Percentiles rank a stretch among this genome's conserved stretches.
Conservation (phyloP, 2,888 invertebrate species). For the Meandrusa payeni region DNA sequence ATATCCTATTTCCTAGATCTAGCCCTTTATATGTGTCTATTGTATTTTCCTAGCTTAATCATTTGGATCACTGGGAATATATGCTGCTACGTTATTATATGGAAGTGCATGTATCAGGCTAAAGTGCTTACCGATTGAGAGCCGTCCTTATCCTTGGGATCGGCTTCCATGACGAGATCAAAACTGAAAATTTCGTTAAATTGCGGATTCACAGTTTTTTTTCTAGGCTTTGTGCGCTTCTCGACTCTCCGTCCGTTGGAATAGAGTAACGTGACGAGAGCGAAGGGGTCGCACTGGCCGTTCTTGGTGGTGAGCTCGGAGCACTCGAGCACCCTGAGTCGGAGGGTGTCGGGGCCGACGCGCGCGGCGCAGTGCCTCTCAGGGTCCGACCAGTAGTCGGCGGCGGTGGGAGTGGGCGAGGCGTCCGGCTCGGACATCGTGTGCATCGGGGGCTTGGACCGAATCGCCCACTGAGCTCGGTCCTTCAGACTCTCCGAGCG, state of each 20-base stretch:
- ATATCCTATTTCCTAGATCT: no score
- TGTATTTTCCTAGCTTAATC: no score
- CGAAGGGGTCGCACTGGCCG: slow-evolving; percentile 95
- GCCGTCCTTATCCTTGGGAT: slow-evolving; percentile 73
- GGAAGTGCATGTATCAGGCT: no score
- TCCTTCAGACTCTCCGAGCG: slow-evolving; percentile 75
- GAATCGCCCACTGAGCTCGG: slow-evolving; percentile 61
- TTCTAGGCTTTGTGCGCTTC: slow-evolving; percentile 91
- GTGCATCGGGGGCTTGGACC: slow-evolving; percentile 69
- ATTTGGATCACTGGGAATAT: no score
- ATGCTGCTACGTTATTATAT: no score
- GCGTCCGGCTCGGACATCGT: slow-evolving; percentile 65
- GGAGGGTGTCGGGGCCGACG: slow-evolving; percentile 68
- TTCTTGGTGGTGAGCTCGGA: slow-evolving; percentile 93
- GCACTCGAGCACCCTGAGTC: slow-evolving; percentile 89
- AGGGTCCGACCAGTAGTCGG: slow-evolving; percentile 76
- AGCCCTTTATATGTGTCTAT: no score
- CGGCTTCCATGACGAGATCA: slow-evolving; percentile 82
- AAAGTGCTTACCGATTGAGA: slow-evolving; percentile 81
- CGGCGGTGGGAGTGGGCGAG: slow-evolving; percentile 66
- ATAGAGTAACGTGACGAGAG: slow-evolving; percentile 89
- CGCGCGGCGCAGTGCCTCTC: slow-evolving; percentile 72
- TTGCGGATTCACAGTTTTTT: slow-evolving; percentile 94
- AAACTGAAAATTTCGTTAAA: slow-evolving; percentile 94
- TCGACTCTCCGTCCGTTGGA: slow-evolving; percentile 90